These are phyloP conservation scores for Umimayanthus chanpuru DNA, from an alignment of 92 coral and sea anemone genomes.

Conservation along the genomic window DNA sequence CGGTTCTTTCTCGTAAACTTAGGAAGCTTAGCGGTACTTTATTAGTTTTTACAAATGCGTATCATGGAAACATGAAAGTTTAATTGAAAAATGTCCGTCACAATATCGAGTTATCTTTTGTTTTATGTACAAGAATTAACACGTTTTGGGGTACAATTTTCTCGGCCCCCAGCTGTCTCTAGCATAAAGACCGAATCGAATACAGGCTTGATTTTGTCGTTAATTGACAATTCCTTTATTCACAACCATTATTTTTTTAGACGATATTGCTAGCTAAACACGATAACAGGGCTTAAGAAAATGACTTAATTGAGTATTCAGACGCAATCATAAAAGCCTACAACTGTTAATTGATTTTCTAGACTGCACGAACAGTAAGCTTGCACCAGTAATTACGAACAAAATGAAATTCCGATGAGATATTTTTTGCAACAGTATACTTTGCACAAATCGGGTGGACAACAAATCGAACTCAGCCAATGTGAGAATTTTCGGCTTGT, in stretches of 20 bases:
- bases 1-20: not conserved
- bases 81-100: too few species aligned
- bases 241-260: not conserved
- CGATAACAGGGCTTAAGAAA: not conserved
- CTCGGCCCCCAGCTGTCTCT: not conserved
- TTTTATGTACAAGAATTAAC: not conserved
- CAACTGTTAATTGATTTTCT: not conserved
- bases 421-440: too few species aligned
- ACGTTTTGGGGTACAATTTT: not conserved
- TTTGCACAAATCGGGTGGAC: not conserved
- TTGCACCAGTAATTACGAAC: not conserved
- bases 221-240: conserved; percentile 1
- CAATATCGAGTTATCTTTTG: too few species aligned
- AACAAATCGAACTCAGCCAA: not conserved
- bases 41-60: too few species aligned
- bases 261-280: not conserved
- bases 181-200: not conserved
- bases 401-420: not conserved
- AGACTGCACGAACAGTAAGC: not conserved
- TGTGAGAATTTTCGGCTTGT: not conserved
- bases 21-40: not conserved
- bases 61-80: not conserved
- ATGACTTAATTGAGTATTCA: not conserved
- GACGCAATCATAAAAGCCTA: not conserved
- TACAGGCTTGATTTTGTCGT: not conserved